Base-by-base conservation (phyloP, 2,888 invertebrate genomes). In the Druceiella hillmani region DNA sequence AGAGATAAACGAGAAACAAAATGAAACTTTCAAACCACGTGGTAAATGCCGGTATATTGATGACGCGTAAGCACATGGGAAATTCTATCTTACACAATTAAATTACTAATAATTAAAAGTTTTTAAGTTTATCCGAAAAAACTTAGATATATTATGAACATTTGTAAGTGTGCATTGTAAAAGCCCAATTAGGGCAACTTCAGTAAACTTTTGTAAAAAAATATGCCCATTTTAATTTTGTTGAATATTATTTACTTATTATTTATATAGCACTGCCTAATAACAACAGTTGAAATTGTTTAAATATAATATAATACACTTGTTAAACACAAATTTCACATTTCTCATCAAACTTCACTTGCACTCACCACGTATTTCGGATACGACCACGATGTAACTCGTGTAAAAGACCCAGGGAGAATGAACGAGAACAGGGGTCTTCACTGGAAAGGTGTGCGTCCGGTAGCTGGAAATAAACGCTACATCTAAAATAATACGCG, bases 401-500 rank as follows among this genome's bases (percentile, higher is more conserved):
- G 76, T 76, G 75, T 76, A 69, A 76, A 69, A 74, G 77, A 75
- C 77, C 74, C 75, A 74, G 76, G 76, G 75, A 78, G 78, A 78
- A 78, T 78, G 78, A 68, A 71, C 75, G 78, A 78, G 77, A 62
- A 66, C 66, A 62, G 56, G 59, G 49, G 60, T 63, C 64, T 64
- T 64, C 59, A 57, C 61, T 66, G 57, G 58, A 62, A 58, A 57
- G 53, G 55, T 56, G 52, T 55, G 56, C 58, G 57, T 62, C 61
- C n/a, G n/a, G n/a, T n/a, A n/a, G n/a, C n/a, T n/a, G n/a, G n/a
- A n/a, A n/a, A n/a, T n/a, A n/a, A n/a, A n/a, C n/a, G n/a, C n/a
- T n/a, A n/a, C n/a, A n/a, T n/a, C n/a, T n/a, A n/a, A n/a, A n/a
- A n/a, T n/a, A n/a, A n/a, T n/a, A n/a, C n/a, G n/a, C n/a, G n/a